Percentiles rank a stretch among this genome's conserved stretches.
phyloP scores from a whole-genome alignment of 2,888 invertebrate genomes.

The Drosophila crucigera region DNA sequence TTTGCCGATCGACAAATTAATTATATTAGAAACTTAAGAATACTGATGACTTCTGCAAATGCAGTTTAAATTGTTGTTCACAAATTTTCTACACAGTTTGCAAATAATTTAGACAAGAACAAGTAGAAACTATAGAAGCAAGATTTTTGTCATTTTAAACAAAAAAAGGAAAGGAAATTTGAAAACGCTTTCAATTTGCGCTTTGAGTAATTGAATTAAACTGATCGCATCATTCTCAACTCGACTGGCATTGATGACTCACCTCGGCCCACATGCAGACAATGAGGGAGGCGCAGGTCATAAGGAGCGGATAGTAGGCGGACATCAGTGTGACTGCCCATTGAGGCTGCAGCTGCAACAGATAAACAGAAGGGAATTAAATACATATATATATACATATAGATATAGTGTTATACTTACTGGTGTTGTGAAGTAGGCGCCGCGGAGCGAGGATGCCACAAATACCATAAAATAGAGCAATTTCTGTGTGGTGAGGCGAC shows the following conservation, averaged over 20 bases:
- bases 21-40: not conserved
- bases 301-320: conserved; percentile 94
- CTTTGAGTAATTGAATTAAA: not conserved
- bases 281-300: conserved; percentile 95
- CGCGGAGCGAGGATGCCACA: conserved; percentile 93
- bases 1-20: not conserved
- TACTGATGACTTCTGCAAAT: not conserved
- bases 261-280: conserved; percentile 98
- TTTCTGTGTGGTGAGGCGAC: conserved; percentile 95
- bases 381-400: not conserved
- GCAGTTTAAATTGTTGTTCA: not conserved
- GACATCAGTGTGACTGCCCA: conserved; percentile 95
- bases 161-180: too few species aligned
- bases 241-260: conserved; percentile 82
- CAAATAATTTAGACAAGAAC: not conserved
- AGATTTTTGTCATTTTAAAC: not conserved
- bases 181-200: conserved; percentile 2
- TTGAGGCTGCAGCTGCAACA: conserved; percentile 90
- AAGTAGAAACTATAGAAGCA: not conserved
- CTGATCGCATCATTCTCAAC: not conserved
- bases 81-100: not conserved
- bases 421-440: conserved; percentile 95
- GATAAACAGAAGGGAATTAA: not conserved
- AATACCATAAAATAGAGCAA: conserved; percentile 94
- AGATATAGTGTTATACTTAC: conserved; percentile 87